A percentile compares a stretch with the other conserved stretches of the same genome.
phyloP scores from a whole-genome alignment of 2,797 vertebrate species.

The Microhierax caerulescens region DNA sequence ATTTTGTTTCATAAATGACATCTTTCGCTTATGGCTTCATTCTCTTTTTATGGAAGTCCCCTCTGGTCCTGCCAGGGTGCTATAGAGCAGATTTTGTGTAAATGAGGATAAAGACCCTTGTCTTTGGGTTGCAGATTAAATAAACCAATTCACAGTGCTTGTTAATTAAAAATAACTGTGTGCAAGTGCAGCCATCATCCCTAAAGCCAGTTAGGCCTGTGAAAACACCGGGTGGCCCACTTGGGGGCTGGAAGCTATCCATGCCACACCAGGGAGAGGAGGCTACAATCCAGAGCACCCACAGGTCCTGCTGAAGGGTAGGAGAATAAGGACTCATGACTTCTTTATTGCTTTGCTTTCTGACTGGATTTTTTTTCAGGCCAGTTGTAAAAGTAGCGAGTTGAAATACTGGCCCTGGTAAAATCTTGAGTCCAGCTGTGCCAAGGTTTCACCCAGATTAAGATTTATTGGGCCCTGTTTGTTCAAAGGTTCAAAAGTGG shows the following conservation, averaged over 20 bases:
- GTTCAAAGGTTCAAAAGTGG: conserved; percentile 33
- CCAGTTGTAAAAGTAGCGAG: background rate
- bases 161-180: background rate
- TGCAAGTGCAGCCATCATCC: background rate
- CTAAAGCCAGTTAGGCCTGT: background rate
- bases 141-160: background rate
- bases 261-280: background rate
- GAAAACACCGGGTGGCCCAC: background rate
- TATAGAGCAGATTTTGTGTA: background rate
- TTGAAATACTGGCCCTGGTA: background rate
- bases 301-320: background rate
- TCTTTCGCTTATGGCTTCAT: background rate
- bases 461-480: background rate
- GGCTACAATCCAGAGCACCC: background rate
- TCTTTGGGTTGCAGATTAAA: background rate
- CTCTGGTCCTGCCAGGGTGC: background rate
- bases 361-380: background rate
- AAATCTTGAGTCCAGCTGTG: background rate
- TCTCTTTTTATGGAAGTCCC: background rate
- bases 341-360: background rate
- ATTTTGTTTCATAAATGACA: background rate
- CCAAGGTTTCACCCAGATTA: conserved; percentile 29
- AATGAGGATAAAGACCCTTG: background rate
- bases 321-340: background rate
- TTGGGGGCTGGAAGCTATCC: background rate